Evolutionary conservation across 2,113 vertebrate species (phyloP).

Genomic region (Mystacornis crossleyi): DNA sequence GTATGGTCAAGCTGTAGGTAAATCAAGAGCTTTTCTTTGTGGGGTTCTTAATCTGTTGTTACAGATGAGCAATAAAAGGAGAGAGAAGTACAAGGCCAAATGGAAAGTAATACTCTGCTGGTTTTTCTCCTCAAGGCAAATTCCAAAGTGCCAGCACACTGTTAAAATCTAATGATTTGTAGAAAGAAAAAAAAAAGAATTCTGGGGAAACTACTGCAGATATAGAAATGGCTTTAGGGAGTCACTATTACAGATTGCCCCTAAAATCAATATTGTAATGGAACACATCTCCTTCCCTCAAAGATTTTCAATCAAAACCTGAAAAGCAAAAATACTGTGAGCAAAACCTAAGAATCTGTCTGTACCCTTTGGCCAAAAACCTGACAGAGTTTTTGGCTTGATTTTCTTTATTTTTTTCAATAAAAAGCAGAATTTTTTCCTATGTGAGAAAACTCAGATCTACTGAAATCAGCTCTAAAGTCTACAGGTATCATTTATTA

Average conservation of each 20-base stretch:
- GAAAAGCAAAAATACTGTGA: not conserved
- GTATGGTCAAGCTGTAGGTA: not conserved
- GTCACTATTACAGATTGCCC: not conserved
- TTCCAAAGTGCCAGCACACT: not conserved
- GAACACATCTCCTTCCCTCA: not conserved
- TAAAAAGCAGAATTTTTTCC: not conserved
- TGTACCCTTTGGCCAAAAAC: not conserved
- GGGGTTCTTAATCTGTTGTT: not conserved
- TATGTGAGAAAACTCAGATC: not conserved
- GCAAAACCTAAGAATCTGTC: not conserved
- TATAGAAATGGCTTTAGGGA: constrained; percentile 31
- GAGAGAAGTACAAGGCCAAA: constrained; percentile 3
- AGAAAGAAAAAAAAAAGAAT: not conserved
- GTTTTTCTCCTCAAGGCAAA: not conserved
- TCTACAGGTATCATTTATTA: not conserved
- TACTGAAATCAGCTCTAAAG: not conserved
- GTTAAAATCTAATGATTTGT: constrained; percentile 18
- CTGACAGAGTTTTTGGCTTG: not conserved
- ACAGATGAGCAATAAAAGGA: not conserved
- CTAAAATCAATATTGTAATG: constrained; percentile 21
- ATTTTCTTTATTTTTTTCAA: not conserved
- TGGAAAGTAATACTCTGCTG: not conserved
- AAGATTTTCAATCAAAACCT: constrained; percentile 20
- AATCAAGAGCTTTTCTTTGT: not conserved
- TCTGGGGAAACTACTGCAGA: not conserved